phyloP scores from a whole-genome alignment of 2,888 invertebrate genomes.

The Callimorpha dominula region DNA sequence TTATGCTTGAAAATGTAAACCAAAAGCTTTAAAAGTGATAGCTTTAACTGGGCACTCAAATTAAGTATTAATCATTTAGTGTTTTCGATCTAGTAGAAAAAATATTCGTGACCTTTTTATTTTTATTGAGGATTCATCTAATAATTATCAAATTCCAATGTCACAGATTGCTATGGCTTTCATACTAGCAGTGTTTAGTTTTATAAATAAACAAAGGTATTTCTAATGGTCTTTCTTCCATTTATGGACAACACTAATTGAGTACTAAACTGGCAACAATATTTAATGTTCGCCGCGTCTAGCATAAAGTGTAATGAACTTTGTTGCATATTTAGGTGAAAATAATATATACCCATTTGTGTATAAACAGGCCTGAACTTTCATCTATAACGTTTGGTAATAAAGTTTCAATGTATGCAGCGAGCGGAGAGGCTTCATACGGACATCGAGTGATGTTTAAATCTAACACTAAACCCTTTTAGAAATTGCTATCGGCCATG shows the following conservation, averaged over 20 bases:
- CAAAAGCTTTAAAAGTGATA: too few species aligned
- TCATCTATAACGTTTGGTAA: conserved; percentile 1
- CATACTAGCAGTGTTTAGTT: too few species aligned
- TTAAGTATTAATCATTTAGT: too few species aligned
- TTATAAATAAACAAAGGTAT: neutral
- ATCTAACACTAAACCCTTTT: conserved; percentile 22
- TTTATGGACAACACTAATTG: neutral
- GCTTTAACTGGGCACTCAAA: too few species aligned
- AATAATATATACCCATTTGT: conserved; percentile 4
- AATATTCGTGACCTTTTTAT: too few species aligned
- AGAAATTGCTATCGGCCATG: conserved; percentile 34
- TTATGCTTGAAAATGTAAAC: too few species aligned
- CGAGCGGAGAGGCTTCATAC: conserved; percentile 8
- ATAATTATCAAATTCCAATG: too few species aligned
- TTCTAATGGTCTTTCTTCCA: neutral
- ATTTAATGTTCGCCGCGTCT: neutral
- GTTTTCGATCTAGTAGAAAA: too few species aligned
- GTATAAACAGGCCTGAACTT: conserved; percentile 5
- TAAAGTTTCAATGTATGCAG: conserved; percentile 17
- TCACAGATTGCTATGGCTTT: too few species aligned
- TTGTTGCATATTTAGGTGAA: neutral
- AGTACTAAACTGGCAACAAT: neutral
- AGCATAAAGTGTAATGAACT: conserved; percentile 1
- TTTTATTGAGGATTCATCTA: too few species aligned
- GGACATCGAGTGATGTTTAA: conserved; percentile 15